Conservation (phyloP, 2,888 invertebrate genomes). For the Drosophila vallismaia region DNA sequence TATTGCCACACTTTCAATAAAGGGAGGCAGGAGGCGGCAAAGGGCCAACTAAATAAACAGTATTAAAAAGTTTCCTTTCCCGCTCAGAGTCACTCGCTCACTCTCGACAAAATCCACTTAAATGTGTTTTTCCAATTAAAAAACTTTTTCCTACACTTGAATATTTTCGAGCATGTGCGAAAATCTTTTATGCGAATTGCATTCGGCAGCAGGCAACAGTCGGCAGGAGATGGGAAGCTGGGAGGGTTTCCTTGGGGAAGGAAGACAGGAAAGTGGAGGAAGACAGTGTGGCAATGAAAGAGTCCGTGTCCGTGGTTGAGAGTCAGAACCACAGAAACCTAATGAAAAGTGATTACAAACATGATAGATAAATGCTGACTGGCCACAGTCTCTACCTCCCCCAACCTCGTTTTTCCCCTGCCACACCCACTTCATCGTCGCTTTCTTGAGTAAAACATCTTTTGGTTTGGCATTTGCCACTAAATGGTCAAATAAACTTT, state of each 20-base stretch:
- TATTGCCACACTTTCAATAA: slow-evolving; percentile 61
- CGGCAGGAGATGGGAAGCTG: background rate
- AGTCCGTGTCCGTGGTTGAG: background rate
- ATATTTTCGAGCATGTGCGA: slow-evolving; percentile 77
- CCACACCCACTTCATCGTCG: slow-evolving; percentile 3
- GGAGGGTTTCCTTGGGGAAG: background rate
- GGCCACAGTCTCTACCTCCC: slow-evolving; percentile 17
- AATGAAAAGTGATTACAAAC: slow-evolving; percentile 80
- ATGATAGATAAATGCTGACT: slow-evolving; percentile 75
- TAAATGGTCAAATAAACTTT: slow-evolving; percentile 80
- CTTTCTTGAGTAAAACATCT: slow-evolving; percentile 72
- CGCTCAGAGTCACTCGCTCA: slow-evolving; percentile 34
- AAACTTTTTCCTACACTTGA: slow-evolving; percentile 76
- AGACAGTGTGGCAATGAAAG: background rate
- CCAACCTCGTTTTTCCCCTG: background rate
- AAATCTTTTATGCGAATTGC: slow-evolving; percentile 79
- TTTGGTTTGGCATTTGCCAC: slow-evolving; percentile 60
- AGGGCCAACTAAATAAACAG: slow-evolving; percentile 60
- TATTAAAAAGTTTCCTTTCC: slow-evolving; percentile 65
- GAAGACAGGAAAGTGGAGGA: background rate
- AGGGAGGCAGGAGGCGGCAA: background rate
- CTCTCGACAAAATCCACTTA: slow-evolving; percentile 71
- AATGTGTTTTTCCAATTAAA: slow-evolving; percentile 80
- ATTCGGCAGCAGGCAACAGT: slow-evolving; percentile 64
- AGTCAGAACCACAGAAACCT: slow-evolving; percentile 67